A percentile compares a stretch with the other conserved stretches of the same genome.
These are phyloP conservation scores for Nyctibius bracteatus DNA, from an alignment of 2,113 vertebrate genomes.

Conservation along the genomic window DNA sequence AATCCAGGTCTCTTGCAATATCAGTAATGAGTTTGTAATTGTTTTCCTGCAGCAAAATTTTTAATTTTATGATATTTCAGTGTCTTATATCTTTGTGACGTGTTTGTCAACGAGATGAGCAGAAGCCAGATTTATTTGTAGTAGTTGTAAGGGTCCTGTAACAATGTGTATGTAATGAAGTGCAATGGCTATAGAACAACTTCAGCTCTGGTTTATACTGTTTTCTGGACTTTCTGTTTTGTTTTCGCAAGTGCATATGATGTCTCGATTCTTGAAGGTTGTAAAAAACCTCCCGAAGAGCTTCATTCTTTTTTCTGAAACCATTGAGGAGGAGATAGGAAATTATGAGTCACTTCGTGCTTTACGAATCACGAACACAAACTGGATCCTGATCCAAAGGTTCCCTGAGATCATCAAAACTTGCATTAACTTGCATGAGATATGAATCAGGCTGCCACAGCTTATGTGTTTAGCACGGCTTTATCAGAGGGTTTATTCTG, in stretches of 20 bases:
- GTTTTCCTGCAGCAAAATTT: not conserved
- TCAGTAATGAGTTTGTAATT: not conserved
- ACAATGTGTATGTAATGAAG: not conserved
- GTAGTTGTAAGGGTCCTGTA: not conserved
- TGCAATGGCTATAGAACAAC: accelerated
- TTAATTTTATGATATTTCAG: not conserved
- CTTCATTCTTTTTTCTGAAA: not conserved
- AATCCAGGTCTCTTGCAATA: not conserved
- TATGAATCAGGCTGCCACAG: not conserved
- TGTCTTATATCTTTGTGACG: not conserved
- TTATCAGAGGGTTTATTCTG: not conserved
- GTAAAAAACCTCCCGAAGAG: not conserved
- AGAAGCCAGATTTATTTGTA: not conserved
- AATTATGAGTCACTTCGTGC: not conserved
- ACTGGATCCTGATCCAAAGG: not conserved
- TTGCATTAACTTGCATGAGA: not conserved
- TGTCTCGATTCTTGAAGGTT: not conserved
- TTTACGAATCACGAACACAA: not conserved
- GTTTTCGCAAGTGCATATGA: not conserved
- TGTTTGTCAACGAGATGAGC: not conserved
- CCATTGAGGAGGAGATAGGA: not conserved
- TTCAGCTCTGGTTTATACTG: not conserved
- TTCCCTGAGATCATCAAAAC: not conserved
- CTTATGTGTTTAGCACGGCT: not conserved
- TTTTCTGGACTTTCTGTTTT: not conserved